Conservation (phyloP, 1,140 invertebrate species). For the Dysdera silvatica region DNA sequence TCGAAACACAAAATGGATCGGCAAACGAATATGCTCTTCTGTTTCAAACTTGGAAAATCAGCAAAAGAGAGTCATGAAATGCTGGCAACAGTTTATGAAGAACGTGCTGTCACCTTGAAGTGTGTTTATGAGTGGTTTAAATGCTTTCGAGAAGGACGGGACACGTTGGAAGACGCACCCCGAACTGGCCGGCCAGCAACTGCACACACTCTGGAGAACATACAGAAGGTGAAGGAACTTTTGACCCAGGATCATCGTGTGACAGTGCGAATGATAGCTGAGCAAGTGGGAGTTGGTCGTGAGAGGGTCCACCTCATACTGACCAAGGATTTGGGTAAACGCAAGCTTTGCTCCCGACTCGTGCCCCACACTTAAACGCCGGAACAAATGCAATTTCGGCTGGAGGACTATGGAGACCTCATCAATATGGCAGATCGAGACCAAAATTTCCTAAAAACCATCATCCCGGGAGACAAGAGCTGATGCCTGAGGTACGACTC, state of each 20-base stretch:
- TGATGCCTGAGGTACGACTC: conserved; percentile 4
- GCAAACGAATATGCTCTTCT: not conserved
- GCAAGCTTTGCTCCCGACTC: not conserved
- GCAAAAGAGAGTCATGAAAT: not conserved
- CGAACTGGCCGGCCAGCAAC: not conserved
- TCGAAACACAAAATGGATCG: not conserved
- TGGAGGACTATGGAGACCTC: not conserved
- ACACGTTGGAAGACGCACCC: not conserved
- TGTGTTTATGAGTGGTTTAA: not conserved
- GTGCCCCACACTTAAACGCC: not conserved
- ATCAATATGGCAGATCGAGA: not conserved
- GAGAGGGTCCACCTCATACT: not conserved
- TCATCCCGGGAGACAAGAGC: not conserved
- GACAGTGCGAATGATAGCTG: not conserved
- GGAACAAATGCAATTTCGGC: conserved; percentile 5
- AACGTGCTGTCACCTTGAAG: not conserved
- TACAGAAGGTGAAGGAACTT: conserved; percentile 1
- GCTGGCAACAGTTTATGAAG: not conserved
- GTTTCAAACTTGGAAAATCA: not conserved
- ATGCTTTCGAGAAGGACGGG: not conserved
- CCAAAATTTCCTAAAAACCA: conserved; percentile 1
- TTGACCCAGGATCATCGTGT: not conserved
- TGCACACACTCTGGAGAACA: not conserved
- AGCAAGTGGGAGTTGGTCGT: not conserved
- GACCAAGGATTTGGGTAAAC: not conserved